A percentile compares a stretch with the other conserved stretches of the same genome.
These are phyloP conservation scores for Hemibagrus wyckioides DNA, from an alignment of 2,113 vertebrate species.

Conservation along the genomic window DNA sequence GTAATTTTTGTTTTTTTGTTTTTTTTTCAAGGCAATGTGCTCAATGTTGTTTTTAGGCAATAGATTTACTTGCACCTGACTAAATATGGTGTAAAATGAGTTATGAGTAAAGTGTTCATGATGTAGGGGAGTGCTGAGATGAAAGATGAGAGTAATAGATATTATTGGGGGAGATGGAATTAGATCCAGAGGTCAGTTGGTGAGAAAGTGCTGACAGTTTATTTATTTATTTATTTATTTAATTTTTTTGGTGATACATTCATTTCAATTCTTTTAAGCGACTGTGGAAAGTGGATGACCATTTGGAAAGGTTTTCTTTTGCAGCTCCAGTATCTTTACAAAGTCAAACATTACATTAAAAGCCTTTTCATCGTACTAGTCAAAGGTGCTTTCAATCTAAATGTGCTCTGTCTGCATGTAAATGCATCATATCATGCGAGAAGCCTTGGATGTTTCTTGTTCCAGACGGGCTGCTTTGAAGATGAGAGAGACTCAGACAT, in stretches of 20 bases:
- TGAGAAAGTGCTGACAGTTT: background rate
- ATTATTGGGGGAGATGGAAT: background rate
- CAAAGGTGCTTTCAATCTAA: constrained; percentile 31
- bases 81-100: background rate
- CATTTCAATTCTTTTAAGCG: background rate
- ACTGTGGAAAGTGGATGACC: background rate
- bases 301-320: background rate
- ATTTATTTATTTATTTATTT: background rate
- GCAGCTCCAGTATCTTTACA: background rate
- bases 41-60: background rate
- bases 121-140: background rate
- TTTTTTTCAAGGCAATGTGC: too few relatives aligned
- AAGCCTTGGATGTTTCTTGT: constrained; percentile 22
- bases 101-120: background rate
- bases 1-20: too few relatives aligned
- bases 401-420: background rate
- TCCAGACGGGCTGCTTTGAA: constrained; percentile 51
- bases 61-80: background rate
- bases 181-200: background rate
- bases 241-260: background rate
- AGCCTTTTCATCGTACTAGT: constrained; percentile 32
- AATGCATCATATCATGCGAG: background rate
- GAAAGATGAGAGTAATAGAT: background rate
- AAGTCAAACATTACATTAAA: constrained; percentile 21
- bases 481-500: constrained; percentile 59